Evolutionary conservation across 2,113 vertebrate genomes (phyloP).

Genomic region (Melospiza melodia): DNA sequence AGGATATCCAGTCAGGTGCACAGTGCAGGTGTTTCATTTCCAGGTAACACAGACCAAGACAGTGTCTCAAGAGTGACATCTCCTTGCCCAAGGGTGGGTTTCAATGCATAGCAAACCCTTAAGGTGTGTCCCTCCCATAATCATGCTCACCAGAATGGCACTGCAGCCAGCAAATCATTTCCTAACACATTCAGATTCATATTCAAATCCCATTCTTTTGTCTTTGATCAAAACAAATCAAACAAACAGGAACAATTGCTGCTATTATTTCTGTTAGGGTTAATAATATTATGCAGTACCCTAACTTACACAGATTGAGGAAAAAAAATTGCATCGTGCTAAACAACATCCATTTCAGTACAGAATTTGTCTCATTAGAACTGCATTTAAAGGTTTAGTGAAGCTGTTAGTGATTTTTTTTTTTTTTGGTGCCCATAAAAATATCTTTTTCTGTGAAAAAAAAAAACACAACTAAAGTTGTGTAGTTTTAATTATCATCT

Average conservation of each 20-base stretch:
- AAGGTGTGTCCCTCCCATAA: accelerated
- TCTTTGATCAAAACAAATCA: not conserved
- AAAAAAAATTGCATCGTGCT: not conserved
- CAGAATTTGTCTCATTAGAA: not conserved
- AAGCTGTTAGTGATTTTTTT: constrained; percentile 17
- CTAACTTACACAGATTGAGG: not conserved
- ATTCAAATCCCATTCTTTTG: not conserved
- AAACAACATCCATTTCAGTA: constrained; percentile 7
- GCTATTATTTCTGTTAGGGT: not conserved
- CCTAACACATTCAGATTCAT: not conserved
- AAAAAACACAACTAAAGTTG: not conserved
- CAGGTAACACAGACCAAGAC: not conserved
- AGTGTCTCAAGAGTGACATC: not conserved
- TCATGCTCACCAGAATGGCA: not conserved
- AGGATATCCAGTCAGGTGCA: not conserved
- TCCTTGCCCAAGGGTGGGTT: not conserved
- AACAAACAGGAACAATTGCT: not conserved
- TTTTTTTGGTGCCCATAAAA: not conserved
- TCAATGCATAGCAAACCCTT: not conserved
- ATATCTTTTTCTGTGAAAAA: not conserved
- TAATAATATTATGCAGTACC: not conserved
- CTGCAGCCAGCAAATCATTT: not conserved
- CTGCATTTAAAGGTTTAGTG: constrained; percentile 12
- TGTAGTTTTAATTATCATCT: constrained; percentile 20
- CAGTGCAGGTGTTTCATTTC: not conserved